Evolutionary conservation across 2,113 vertebrate species (phyloP).

Genomic region (Sceloporus tristichus): DNA sequence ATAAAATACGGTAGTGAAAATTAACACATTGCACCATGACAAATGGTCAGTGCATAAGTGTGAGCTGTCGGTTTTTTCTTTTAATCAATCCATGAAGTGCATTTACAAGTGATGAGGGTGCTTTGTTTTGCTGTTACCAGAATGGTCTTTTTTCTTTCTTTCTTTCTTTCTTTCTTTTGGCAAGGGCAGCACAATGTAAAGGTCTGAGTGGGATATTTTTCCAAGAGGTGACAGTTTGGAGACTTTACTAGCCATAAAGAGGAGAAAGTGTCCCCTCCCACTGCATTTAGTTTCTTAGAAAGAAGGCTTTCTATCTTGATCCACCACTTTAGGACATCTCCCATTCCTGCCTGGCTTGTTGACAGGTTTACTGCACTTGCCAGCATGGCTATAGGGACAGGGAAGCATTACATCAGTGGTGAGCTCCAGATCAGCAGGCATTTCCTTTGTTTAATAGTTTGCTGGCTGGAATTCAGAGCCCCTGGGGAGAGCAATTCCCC

Average conservation of each 20-base stretch:
- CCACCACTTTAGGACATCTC: neutral
- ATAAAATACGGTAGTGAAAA: neutral
- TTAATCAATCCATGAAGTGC: neutral
- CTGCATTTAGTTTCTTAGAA: neutral
- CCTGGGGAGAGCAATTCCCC: constrained; percentile 39
- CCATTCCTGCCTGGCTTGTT: neutral
- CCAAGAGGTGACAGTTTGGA: neutral
- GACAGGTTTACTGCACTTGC: constrained; percentile 17
- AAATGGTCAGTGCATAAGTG: neutral
- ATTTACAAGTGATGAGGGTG: neutral
- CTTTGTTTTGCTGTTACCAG: neutral
- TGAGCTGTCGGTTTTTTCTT: neutral
- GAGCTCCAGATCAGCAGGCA: constrained; percentile 28
- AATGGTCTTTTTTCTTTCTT: neutral
- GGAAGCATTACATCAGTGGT: constrained; percentile 1
- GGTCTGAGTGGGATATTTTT: neutral
- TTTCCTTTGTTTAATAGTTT: constrained; percentile 40
- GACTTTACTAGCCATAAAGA: neutral
- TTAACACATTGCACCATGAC: neutral
- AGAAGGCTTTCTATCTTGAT: neutral
- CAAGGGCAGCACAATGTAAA: constrained; percentile 16
- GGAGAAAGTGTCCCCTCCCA: neutral
- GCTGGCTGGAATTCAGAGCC: constrained; percentile 25
- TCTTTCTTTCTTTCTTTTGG: neutral
- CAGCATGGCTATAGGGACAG: constrained; percentile 7